A percentile compares a stretch with the other conserved stretches of the same genome.
Conservation (phyloP, 2,797 vertebrate genomes). For the Lophius americanus region DNA sequence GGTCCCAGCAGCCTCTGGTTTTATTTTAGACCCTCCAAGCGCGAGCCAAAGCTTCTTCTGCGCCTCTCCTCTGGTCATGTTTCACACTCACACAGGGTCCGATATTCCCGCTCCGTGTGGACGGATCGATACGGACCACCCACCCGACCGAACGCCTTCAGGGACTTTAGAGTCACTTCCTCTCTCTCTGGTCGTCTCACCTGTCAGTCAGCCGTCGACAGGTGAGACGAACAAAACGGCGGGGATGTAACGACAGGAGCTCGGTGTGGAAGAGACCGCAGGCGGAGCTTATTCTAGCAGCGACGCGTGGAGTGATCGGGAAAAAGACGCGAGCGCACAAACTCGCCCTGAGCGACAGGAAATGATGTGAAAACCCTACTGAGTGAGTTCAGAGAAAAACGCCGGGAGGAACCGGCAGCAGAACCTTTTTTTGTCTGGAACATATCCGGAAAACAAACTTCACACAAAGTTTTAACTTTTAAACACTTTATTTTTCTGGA, state of each 20-base stretch:
- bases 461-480: no score
- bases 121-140: constrained; percentile 28
- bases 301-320: background rate
- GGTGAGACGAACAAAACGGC: background rate
- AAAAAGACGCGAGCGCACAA: background rate
- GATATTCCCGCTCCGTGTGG: constrained; percentile 5
- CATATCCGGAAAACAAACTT: no score
- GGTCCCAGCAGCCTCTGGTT: constrained; percentile 30
- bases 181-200: background rate
- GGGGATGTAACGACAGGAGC: no score
- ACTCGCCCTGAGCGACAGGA: background rate
- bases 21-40: no score
- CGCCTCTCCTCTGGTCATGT: constrained; percentile 16
- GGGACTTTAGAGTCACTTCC: background rate
- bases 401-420: no score
- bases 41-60: no score
- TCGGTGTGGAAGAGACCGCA: no score
- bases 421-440: no score
- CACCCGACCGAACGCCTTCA: background rate
- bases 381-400: no score
- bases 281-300: accelerated
- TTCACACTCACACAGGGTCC: constrained; percentile 12
- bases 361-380: background rate
- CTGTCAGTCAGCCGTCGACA: background rate
- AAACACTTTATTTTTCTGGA: no score